A percentile compares a stretch with the other conserved stretches of the same genome.
phyloP scores from a whole-genome alignment of 2,888 invertebrate species.

The Coenonympha arcania region DNA sequence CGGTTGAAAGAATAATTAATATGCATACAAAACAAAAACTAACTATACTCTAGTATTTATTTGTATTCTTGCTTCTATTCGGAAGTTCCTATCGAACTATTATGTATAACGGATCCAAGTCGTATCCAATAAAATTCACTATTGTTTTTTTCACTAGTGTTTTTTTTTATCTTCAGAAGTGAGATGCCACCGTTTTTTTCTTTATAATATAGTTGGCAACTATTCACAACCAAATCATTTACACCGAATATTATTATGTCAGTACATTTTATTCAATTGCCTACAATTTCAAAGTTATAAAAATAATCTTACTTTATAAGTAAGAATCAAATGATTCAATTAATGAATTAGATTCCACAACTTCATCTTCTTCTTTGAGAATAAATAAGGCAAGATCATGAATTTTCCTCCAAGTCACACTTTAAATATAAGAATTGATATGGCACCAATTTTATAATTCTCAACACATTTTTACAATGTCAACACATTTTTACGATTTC shows the following conservation, averaged over 20 bases:
- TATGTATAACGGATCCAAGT: too few relatives aligned
- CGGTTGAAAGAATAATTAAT: too few relatives aligned
- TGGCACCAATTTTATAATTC: conserved; percentile 12
- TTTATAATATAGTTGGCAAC: neutral
- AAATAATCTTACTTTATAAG: conserved; percentile 1
- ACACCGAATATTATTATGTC: neutral
- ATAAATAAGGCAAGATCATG: conserved; percentile 15
- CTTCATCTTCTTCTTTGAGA: neutral
- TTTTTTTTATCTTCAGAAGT: neutral
- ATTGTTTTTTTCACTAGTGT: too few relatives aligned
- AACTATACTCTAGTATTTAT: too few relatives aligned
- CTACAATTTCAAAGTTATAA: neutral
- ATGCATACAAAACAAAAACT: too few relatives aligned
- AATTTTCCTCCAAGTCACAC: neutral
- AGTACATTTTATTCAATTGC: neutral
- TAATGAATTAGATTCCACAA: neutral
- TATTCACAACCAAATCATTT: conserved; percentile 2
- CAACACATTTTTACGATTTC: neutral
- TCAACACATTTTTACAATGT: neutral
- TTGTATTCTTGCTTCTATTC: too few relatives aligned
- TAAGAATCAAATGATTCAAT: neutral
- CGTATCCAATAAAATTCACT: too few relatives aligned
- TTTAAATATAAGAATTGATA: conserved; percentile 1
- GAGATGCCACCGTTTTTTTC: neutral
- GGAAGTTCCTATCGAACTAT: too few relatives aligned